Evolutionary conservation across 1,140 invertebrate species (phyloP).

Genomic region (Hormaphis cornu): DNA sequence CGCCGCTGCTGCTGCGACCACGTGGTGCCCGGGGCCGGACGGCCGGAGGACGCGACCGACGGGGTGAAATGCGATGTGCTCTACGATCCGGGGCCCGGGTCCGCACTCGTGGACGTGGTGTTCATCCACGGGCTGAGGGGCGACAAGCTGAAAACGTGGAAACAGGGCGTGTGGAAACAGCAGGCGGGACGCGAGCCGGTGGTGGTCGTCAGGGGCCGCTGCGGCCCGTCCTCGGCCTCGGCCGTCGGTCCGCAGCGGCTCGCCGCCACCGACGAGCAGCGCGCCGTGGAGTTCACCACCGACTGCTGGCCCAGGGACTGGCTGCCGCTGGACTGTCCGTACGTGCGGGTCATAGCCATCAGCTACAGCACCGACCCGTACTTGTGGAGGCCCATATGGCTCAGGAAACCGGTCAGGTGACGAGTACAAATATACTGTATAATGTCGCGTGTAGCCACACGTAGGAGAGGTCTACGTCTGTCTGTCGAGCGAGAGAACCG

Average conservation of each 20-base stretch:
- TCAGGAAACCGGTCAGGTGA: conserved; percentile 51
- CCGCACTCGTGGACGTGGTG: conserved; percentile 45
- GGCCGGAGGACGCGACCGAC: not conserved
- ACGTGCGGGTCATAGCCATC: conserved; percentile 55
- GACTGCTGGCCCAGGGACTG: conserved; percentile 61
- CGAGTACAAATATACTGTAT: too few relatives aligned
- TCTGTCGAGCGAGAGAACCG: too few relatives aligned
- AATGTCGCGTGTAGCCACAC: too few relatives aligned
- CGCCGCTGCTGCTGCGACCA: too few relatives aligned
- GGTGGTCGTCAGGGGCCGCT: not conserved
- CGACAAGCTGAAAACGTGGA: conserved; percentile 50
- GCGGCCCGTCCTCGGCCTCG: not conserved
- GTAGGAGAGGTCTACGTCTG: too few relatives aligned
- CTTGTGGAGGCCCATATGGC: conserved; percentile 59
- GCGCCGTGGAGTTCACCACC: conserved; percentile 44
- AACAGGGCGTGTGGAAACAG: conserved; percentile 46
- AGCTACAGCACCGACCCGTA: conserved; percentile 61
- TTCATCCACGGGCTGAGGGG: conserved; percentile 53
- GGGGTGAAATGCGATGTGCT: conserved; percentile 37
- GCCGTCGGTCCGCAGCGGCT: not conserved
- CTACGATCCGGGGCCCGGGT: conserved; percentile 36
- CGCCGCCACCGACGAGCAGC: not conserved
- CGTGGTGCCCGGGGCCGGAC: not conserved
- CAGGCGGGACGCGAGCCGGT: not conserved
- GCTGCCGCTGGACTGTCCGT: conserved; percentile 56